phyloP scores from a whole-genome alignment of 2,888 invertebrate species.

The Sturmia bella region DNA sequence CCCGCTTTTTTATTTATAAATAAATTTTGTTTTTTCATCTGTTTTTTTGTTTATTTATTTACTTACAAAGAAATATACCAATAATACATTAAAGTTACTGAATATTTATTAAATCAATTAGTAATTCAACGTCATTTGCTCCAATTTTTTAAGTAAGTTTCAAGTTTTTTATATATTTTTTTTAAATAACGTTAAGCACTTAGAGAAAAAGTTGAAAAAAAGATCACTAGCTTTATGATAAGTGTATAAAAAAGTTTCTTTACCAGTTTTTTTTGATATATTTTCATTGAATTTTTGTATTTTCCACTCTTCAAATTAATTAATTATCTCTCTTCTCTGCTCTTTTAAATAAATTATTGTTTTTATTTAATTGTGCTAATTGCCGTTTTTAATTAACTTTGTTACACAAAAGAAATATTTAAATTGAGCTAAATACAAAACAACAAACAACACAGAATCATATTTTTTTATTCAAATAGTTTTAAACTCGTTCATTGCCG shows the following conservation, averaged over 20 bases:
- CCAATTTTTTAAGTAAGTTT: conserved; percentile 38
- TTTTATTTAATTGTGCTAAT: conserved; percentile 18
- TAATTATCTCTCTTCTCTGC: background rate
- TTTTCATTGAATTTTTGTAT: conserved; percentile 14
- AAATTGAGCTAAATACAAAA: conserved; percentile 30
- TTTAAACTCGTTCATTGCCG: conserved; percentile 82
- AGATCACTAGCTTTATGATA: no score
- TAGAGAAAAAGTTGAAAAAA: background rate
- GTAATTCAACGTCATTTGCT: conserved; percentile 54
- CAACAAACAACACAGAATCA: background rate
- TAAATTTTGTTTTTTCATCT: background rate
- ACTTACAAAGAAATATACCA: conserved; percentile 13
- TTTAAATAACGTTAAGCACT: conserved; percentile 4
- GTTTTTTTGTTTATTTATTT: conserved; percentile 6
- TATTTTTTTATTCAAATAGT: conserved; percentile 73
- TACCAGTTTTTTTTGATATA: conserved; percentile 44
- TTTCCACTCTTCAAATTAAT: conserved; percentile 9
- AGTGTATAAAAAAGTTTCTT: conserved; percentile 5
- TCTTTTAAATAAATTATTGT: conserved; percentile 25
- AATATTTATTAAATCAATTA: conserved; percentile 63
- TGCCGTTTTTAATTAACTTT: conserved; percentile 29
- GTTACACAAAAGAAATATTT: conserved; percentile 44
- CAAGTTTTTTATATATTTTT: conserved; percentile 12
- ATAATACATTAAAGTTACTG: conserved; percentile 20
- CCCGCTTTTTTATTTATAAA: conserved; percentile 32